A percentile compares a stretch with the other conserved stretches of the same genome.
Evolutionary conservation across 1,140 invertebrate species (phyloP).

Genomic region (Trichonephila inaurata): DNA sequence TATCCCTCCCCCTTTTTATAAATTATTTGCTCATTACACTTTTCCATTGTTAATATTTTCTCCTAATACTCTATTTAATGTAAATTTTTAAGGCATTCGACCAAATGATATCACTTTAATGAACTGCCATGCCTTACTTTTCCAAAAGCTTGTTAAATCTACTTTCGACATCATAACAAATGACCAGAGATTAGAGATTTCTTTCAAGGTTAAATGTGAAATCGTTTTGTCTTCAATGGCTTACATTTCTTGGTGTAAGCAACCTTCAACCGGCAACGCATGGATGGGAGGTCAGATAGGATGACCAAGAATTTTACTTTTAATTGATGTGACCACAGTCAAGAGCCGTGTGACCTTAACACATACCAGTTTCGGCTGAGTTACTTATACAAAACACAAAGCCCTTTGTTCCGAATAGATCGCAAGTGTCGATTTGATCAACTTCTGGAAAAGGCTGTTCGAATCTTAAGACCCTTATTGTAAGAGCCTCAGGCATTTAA

Average conservation of each 20-base stretch:
- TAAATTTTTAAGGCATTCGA: no score
- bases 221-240: background rate
- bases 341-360: background rate
- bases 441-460: background rate
- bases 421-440: background rate
- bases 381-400: background rate
- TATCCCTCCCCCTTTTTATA: no score
- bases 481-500: background rate
- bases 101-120: no score
- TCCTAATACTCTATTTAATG: no score
- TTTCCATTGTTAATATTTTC: no score
- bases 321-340: background rate
- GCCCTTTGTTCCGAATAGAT: background rate
- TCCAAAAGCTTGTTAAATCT: no score
- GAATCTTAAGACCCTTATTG: no score
- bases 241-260: background rate
- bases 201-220: constrained; percentile 7
- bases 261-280: background rate
- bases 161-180: background rate
- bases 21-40: no score
- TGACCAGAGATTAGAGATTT: background rate
- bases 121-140: no score
- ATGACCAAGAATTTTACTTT: background rate
- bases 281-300: background rate
- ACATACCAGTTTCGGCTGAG: background rate